Conservation (phyloP, 2,888 invertebrate species). For the Acanthoscelides obtectus region DNA sequence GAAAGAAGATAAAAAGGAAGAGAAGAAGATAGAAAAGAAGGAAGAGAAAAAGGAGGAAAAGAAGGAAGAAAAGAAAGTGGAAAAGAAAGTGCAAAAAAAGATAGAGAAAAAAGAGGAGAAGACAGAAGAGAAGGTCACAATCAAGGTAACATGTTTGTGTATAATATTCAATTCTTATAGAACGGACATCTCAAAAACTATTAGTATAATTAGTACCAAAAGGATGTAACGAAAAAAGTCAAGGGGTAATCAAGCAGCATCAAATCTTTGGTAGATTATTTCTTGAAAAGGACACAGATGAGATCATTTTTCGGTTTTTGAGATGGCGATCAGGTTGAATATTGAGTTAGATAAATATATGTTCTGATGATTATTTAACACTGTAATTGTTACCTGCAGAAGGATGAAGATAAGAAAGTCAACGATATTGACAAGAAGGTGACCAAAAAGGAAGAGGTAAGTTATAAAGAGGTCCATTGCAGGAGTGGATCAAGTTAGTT, state of each 20-base stretch:
- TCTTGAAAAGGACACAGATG: too few species aligned
- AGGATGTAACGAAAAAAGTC: too few species aligned
- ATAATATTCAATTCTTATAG: background rate
- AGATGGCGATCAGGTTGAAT: constrained; percentile 1
- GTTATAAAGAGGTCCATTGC: background rate
- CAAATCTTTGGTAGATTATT: too few species aligned
- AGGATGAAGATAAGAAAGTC: constrained; percentile 41
- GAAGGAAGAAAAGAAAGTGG: constrained; percentile 30
- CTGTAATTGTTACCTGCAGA: constrained; percentile 11
- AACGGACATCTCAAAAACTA: background rate
- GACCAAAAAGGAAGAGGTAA: constrained; percentile 33
- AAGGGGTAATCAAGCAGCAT: too few species aligned
- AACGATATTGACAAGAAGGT: constrained; percentile 40
- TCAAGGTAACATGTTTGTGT: background rate
- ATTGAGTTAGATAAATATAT: background rate
- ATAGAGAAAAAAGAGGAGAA: constrained; percentile 33
- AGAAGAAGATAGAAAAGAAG: constrained; percentile 34
- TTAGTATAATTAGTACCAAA: background rate
- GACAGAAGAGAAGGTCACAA: constrained; percentile 33
- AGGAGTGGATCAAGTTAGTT: background rate
- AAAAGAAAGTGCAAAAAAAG: constrained; percentile 30
- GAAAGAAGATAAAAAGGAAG: constrained; percentile 38
- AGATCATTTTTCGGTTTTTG: background rate
- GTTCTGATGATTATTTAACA: background rate
- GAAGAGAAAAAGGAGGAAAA: constrained; percentile 37